These are phyloP conservation scores for Arion vulgaris DNA, from an alignment of 1,140 invertebrate genomes.

Conservation along the genomic window DNA sequence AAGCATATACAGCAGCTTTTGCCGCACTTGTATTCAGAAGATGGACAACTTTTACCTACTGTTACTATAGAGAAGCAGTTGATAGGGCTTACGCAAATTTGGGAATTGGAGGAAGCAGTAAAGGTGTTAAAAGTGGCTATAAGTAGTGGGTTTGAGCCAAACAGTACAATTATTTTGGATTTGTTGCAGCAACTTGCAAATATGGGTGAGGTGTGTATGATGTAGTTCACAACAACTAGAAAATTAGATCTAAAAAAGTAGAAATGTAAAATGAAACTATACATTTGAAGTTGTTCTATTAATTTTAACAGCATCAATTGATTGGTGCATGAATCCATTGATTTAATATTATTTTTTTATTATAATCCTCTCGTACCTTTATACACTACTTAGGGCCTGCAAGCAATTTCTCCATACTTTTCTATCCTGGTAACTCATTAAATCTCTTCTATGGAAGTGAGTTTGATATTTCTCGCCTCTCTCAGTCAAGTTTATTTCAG, in stretches of 20 bases:
- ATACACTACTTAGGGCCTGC: too few species aligned
- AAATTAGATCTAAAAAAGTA: not conserved
- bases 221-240: not conserved
- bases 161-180: not conserved
- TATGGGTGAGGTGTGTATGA: slow-evolving; percentile 19
- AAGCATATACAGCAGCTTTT: not conserved
- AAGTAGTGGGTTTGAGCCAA: not conserved
- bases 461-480: too few species aligned
- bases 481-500: too few species aligned
- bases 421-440: too few species aligned
- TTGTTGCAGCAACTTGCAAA: slow-evolving; percentile 20
- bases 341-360: too few species aligned
- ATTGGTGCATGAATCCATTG: too few species aligned
- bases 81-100: slow-evolving; percentile 10
- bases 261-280: too few species aligned
- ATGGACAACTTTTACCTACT: not conserved
- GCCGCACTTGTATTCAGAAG: slow-evolving; percentile 4
- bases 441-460: too few species aligned
- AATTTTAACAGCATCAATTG: too few species aligned
- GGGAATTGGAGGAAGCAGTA: slow-evolving; percentile 4
- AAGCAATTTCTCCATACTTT: too few species aligned
- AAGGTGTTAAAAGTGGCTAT: slow-evolving; percentile 7
- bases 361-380: too few species aligned
- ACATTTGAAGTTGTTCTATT: too few species aligned
- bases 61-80: slow-evolving; percentile 17